Evolutionary conservation across 2,888 invertebrate species (phyloP).

Genomic region (Melanargia galathea): DNA sequence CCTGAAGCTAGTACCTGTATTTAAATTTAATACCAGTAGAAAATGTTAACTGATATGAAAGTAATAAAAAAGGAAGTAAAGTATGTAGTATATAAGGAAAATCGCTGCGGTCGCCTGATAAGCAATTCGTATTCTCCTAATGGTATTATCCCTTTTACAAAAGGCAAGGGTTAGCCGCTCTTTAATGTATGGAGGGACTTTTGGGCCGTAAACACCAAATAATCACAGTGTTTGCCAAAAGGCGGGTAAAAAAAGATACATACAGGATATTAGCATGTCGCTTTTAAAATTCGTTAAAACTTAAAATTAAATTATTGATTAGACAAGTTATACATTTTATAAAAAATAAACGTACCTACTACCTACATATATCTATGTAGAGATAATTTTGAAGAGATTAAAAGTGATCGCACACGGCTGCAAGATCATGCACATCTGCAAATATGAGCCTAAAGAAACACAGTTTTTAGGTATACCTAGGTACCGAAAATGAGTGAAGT

Average conservation of each 20-base stretch:
- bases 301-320: neutral
- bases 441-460: no score
- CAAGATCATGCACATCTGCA: no score
- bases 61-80: neutral
- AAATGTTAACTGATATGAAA: neutral
- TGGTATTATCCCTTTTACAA: constrained; percentile 17
- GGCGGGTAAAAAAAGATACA: neutral
- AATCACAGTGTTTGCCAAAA: constrained; percentile 3
- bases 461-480: no score
- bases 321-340: no score
- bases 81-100: neutral
- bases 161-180: constrained; percentile 16
- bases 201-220: constrained; percentile 13
- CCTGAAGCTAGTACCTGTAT: neutral
- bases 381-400: no score
- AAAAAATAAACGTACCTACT: no score
- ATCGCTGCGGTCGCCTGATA: constrained; percentile 1
- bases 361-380: no score
- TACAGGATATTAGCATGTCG: neutral
- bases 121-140: constrained; percentile 15
- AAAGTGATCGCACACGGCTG: no score
- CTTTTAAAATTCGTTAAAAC: neutral
- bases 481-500: no score
- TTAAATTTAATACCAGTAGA: neutral
- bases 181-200: constrained; percentile 13